Evolutionary conservation across 1,140 invertebrate genomes (phyloP).

Genomic region (Gryon sp.): DNA sequence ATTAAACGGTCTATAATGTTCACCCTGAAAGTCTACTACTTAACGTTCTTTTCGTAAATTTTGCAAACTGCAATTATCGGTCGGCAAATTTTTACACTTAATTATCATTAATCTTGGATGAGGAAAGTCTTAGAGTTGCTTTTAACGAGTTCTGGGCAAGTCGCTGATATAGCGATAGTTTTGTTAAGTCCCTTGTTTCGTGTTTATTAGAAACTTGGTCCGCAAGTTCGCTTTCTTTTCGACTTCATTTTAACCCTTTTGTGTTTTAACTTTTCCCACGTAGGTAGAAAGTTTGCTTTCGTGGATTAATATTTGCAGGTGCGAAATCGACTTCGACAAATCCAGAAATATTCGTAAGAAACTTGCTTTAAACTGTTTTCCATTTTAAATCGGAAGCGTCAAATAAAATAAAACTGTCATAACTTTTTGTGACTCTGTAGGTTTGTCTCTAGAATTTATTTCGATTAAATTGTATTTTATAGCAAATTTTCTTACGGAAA

Average conservation of each 20-base stretch:
- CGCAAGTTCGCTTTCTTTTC: slow-evolving; percentile 38
- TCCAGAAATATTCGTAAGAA: background rate
- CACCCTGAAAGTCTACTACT: slow-evolving; percentile 36
- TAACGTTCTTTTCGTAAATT: slow-evolving; percentile 58
- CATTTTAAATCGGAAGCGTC: background rate
- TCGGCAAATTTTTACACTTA: slow-evolving; percentile 52
- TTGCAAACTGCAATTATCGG: slow-evolving; percentile 57
- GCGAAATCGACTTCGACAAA: slow-evolving; percentile 5
- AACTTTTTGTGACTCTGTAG: slow-evolving; percentile 6
- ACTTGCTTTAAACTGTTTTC: background rate
- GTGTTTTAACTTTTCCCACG: slow-evolving; percentile 24
- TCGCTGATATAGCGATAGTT: slow-evolving; percentile 43
- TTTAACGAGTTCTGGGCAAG: slow-evolving; percentile 39
- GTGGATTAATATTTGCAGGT: slow-evolving; percentile 40
- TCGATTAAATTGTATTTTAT: slow-evolving; percentile 32
- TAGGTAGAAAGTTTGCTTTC: slow-evolving; percentile 11
- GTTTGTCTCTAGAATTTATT: slow-evolving; percentile 34
- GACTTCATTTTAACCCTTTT: slow-evolving; percentile 44
- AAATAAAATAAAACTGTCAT: slow-evolving; percentile 11
- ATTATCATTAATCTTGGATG: slow-evolving; percentile 62
- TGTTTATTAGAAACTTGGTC: slow-evolving; percentile 56
- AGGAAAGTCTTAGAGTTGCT: slow-evolving; percentile 40
- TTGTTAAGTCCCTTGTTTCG: slow-evolving; percentile 43
- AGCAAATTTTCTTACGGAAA: slow-evolving; percentile 35
- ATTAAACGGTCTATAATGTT: slow-evolving; percentile 52